These are phyloP conservation scores for Dromococcyx pavoninus DNA, from an alignment of 2,797 vertebrate genomes.

Conservation along the genomic window DNA sequence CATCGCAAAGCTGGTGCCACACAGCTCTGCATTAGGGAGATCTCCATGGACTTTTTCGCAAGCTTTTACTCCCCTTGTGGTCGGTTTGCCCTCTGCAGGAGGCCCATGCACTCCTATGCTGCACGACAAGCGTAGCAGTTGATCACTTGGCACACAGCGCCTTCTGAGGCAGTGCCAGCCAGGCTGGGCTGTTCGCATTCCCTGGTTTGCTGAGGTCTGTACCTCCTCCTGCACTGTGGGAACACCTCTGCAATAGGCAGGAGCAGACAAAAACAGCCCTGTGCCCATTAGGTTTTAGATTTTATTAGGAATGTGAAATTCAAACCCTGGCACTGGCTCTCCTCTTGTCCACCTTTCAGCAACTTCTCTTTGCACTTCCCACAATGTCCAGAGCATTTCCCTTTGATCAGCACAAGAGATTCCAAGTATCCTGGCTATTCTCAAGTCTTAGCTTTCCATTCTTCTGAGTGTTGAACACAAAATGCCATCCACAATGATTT, in stretches of 20 bases:
- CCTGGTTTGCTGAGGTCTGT: background rate
- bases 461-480: background rate
- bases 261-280: fast-evolving
- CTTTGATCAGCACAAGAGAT: background rate
- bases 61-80: background rate
- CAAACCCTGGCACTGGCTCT: background rate
- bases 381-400: background rate
- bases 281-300: fast-evolving
- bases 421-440: background rate
- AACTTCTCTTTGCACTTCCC: background rate
- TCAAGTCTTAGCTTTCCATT: background rate
- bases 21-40: background rate
- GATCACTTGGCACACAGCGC: fast-evolving
- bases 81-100: background rate
- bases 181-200: fast-evolving
- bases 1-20: background rate
- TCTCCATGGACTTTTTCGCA: background rate
- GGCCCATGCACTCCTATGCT: fast-evolving
- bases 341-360: fast-evolving
- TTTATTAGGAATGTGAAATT: background rate
- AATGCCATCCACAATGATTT: background rate
- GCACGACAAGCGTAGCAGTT: too few relatives aligned
- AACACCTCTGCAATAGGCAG: background rate
- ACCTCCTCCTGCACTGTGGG: background rate
- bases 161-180: fast-evolving